phyloP scores from a whole-genome alignment of 2,888 invertebrate species.

The Acronicta leporina region DNA sequence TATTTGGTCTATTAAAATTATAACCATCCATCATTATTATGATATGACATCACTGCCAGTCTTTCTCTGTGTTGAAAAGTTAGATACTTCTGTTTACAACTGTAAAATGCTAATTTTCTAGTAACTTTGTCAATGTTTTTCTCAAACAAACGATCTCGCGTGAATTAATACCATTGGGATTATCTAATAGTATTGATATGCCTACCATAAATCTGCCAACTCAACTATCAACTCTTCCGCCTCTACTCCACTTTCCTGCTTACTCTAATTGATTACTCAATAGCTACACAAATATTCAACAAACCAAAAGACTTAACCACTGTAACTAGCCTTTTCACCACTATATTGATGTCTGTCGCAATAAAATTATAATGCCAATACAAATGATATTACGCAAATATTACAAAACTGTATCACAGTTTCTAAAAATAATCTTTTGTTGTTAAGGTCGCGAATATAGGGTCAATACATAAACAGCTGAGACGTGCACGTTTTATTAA shows the following conservation, averaged over 20 bases:
- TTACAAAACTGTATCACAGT: slow-evolving; percentile 39
- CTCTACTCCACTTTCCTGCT: slow-evolving; percentile 6
- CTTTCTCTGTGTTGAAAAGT: too few species aligned
- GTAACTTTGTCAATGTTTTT: not conserved
- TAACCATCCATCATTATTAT: too few species aligned
- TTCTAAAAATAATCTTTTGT: slow-evolving; percentile 51
- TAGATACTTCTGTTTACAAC: too few species aligned
- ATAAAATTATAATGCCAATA: slow-evolving; percentile 41
- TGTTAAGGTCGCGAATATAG: slow-evolving; percentile 35
- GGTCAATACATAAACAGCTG: not conserved
- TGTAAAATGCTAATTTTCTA: too few species aligned
- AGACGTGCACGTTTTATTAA: not conserved
- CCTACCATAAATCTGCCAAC: slow-evolving; percentile 31
- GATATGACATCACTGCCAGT: too few species aligned
- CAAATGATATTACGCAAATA: slow-evolving; percentile 52
- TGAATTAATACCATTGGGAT: slow-evolving; percentile 14
- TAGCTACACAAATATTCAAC: slow-evolving; percentile 33
- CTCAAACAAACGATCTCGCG: not conserved
- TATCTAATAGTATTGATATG: slow-evolving; percentile 9
- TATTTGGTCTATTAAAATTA: too few species aligned
- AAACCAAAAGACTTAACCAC: slow-evolving; percentile 16
- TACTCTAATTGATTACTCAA: slow-evolving; percentile 33
- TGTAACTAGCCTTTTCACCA: slow-evolving; percentile 29
- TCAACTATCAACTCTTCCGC: slow-evolving; percentile 24
- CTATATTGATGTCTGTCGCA: slow-evolving; percentile 48